A percentile compares a stretch with the other conserved stretches of the same genome.
Conservation (phyloP, 2,113 vertebrate genomes). For the Brachyistius frenatus region DNA sequence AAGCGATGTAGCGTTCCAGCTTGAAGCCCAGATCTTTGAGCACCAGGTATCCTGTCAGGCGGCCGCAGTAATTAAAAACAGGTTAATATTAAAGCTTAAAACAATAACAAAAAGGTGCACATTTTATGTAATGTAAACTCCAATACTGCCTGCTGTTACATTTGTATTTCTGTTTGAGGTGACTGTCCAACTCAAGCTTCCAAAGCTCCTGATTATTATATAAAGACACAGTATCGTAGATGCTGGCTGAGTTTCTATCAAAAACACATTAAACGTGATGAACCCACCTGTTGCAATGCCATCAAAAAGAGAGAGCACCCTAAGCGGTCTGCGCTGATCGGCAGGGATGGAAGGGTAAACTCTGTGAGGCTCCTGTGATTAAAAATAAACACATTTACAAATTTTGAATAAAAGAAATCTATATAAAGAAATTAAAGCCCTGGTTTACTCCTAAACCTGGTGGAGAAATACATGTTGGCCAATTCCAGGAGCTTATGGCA, state of each 20-base stretch:
- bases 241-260: background rate
- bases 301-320: constrained; percentile 94
- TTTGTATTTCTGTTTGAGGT: background rate
- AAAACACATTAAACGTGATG: background rate
- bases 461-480: background rate
- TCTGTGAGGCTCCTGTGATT: constrained; percentile 90
- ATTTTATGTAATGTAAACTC: background rate
- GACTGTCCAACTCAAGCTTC: background rate
- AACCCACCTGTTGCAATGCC: constrained; percentile 92
- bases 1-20: constrained; percentile 92
- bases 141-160: background rate
- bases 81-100: too few species aligned
- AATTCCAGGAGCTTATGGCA: too few species aligned
- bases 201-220: background rate
- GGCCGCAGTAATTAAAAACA: background rate
- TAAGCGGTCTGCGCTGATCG: constrained; percentile 87
- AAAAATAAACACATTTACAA: background rate
- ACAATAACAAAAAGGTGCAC: background rate
- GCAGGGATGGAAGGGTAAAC: constrained; percentile 91
- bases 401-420: background rate
- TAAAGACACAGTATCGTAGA: background rate
- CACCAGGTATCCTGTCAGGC: constrained; percentile 89
- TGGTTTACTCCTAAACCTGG: background rate
- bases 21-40: constrained; percentile 93
- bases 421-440: background rate